Evolutionary conservation across 2,113 vertebrate species (phyloP).

Genomic region (Boulengeromyrus knoepffleri): DNA sequence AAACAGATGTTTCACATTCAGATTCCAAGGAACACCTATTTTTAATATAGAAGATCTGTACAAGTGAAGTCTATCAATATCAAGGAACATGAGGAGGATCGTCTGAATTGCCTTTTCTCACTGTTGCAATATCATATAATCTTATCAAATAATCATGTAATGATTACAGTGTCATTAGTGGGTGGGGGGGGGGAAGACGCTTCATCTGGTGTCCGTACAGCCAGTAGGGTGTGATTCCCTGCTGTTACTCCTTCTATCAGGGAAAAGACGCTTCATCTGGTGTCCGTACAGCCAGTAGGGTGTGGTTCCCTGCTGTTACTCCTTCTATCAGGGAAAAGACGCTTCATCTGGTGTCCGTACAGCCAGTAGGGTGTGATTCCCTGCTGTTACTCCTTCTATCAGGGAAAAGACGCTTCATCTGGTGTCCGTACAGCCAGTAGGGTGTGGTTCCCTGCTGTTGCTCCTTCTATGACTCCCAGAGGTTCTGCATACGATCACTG

Average conservation of each 20-base stretch:
- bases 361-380: neutral
- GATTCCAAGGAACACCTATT: neutral
- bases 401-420: neutral
- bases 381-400: neutral
- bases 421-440: neutral
- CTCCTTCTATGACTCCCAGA: neutral
- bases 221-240: neutral
- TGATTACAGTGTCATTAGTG: neutral
- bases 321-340: neutral
- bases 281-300: neutral
- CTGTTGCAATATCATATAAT: neutral
- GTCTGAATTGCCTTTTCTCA: neutral
- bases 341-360: neutral
- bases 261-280: neutral
- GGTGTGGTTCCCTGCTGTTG: neutral
- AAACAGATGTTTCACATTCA: neutral
- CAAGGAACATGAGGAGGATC: neutral
- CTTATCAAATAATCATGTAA: neutral
- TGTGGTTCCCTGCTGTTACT: neutral
- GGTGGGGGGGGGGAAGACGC: neutral
- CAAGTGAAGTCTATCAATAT: neutral
- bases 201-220: neutral
- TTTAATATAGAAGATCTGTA: neutral
- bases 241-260: neutral
- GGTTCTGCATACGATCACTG: neutral